phyloP scores from a whole-genome alignment of 2,113 vertebrate genomes.

The Pleuronectes platessa region DNA sequence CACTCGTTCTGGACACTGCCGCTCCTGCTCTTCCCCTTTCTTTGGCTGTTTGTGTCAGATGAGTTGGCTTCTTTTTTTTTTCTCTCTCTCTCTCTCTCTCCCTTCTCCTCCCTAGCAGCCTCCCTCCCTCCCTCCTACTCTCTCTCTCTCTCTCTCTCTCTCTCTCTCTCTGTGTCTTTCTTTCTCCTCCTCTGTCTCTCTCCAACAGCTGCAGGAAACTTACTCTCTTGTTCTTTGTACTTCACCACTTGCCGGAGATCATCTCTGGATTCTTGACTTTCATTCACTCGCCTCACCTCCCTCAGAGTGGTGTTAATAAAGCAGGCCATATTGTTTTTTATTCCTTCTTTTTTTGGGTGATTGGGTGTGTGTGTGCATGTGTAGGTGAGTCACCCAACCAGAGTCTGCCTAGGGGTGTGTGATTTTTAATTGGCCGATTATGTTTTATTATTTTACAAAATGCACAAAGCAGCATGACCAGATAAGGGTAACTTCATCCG shows the following conservation, averaged over 20 bases:
- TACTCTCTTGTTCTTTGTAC: conserved; percentile 51
- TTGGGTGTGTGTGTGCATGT: neutral
- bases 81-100: conserved; percentile 3
- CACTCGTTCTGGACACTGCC: conserved; percentile 38
- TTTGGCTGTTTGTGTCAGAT: conserved; percentile 77
- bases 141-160: neutral
- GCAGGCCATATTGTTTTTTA: neutral
- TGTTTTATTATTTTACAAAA: conserved; percentile 26
- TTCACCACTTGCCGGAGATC: conserved; percentile 21
- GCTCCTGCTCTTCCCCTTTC: conserved; percentile 67
- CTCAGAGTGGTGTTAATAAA: conserved; percentile 19
- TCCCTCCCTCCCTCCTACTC: neutral
- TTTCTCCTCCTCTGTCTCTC: conserved; percentile 18
- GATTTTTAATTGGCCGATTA: neutral
- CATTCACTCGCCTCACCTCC: conserved; percentile 21
- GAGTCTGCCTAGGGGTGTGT: conserved; percentile 8
- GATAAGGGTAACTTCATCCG: conserved; percentile 48
- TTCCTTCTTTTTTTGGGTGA: neutral
- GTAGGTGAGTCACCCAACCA: conserved; percentile 18
- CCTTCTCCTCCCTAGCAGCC: conserved; percentile 4
- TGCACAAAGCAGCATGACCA: conserved; percentile 26
- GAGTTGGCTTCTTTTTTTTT: conserved; percentile 71
- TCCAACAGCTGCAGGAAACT: conserved; percentile 65
- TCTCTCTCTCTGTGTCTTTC: conserved; percentile 14
- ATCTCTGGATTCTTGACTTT: conserved; percentile 6